phyloP scores from a whole-genome alignment of 2,797 vertebrate genomes.

The Rousettus madagascariensis region DNA sequence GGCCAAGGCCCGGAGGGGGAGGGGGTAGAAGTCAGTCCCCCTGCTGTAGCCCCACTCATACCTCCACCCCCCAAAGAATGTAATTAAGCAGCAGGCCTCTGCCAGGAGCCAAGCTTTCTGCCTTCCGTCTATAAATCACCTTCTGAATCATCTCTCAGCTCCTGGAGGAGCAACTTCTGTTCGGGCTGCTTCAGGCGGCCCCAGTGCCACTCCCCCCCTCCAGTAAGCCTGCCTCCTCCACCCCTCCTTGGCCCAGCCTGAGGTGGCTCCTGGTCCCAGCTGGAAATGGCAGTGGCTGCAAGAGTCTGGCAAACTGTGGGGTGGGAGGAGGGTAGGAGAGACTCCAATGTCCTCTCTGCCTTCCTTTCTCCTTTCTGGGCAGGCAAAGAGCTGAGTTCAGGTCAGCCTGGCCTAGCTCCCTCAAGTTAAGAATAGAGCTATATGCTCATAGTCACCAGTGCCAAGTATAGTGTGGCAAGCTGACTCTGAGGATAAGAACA shows the following conservation, averaged over 20 bases:
- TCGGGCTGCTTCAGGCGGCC: constrained; percentile 61
- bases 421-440: not conserved
- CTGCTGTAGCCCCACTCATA: constrained; percentile 35
- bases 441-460: not conserved
- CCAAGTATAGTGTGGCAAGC: not conserved
- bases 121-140: constrained; percentile 81
- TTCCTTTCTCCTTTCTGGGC: not conserved
- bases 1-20: not conserved
- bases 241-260: not conserved
- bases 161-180: constrained; percentile 69
- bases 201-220: constrained; percentile 49
- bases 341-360: not conserved
- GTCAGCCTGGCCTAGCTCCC: not conserved
- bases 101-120: constrained; percentile 80
- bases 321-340: not conserved
- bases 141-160: constrained; percentile 78
- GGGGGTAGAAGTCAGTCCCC: not conserved
- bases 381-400: not conserved
- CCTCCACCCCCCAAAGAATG: constrained; percentile 75
- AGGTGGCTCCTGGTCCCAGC: constrained; percentile 9
- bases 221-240: not conserved
- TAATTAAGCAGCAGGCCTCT: constrained; percentile 78
- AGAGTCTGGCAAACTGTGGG: not conserved
- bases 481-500: not conserved
- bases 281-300: constrained; percentile 36